phyloP scores from a whole-genome alignment of 2,113 vertebrate genomes.

The Amazona vittata region DNA sequence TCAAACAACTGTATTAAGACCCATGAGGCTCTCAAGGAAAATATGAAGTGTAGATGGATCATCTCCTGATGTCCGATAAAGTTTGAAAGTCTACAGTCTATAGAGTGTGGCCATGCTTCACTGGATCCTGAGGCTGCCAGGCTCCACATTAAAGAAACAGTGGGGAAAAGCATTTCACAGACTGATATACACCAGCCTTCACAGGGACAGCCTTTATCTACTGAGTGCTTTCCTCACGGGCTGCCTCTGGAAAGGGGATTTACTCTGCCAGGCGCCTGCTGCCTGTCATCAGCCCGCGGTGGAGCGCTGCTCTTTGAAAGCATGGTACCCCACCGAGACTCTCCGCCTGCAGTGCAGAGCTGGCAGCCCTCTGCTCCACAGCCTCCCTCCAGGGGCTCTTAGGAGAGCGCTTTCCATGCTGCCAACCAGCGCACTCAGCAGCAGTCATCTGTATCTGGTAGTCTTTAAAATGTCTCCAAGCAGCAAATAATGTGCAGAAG shows the following conservation, averaged over 20 bases:
- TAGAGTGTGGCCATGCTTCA: background rate
- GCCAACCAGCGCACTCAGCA: accelerated
- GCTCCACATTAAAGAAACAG: background rate
- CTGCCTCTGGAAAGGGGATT: background rate
- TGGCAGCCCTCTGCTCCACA: background rate
- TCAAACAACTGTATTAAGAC: background rate
- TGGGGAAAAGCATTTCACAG: background rate
- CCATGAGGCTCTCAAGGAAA: background rate
- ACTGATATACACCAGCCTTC: background rate
- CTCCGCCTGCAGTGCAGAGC: background rate
- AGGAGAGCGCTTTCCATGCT: background rate
- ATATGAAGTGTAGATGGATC: background rate
- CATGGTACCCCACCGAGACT: accelerated
- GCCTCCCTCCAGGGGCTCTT: background rate
- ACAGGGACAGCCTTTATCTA: background rate
- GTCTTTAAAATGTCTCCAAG: background rate
- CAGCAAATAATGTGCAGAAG: background rate
- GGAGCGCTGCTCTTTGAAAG: accelerated
- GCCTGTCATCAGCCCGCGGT: background rate
- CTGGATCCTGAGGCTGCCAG: background rate
- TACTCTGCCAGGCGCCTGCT: background rate
- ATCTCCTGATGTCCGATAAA: background rate
- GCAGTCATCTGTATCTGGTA: background rate
- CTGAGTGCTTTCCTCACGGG: background rate
- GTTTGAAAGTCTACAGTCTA: background rate